These are phyloP conservation scores for Sigmodon hispidus DNA, from an alignment of 2,113 vertebrate species.

Conservation along the genomic window DNA sequence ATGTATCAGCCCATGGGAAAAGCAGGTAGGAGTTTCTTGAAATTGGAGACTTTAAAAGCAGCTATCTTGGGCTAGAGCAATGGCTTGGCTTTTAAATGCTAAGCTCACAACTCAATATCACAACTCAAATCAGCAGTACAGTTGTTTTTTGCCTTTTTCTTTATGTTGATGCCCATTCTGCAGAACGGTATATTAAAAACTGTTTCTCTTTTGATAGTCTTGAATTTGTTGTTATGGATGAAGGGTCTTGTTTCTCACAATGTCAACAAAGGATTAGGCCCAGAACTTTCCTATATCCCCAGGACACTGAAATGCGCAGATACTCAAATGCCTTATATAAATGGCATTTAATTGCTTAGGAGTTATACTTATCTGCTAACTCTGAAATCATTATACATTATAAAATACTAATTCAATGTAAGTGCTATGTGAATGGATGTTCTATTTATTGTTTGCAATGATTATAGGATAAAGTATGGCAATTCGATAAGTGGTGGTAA, in stretches of 20 bases:
- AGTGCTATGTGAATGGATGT: background rate
- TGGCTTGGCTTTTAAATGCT: background rate
- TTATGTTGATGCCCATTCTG: background rate
- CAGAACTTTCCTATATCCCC: background rate
- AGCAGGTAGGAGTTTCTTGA: background rate
- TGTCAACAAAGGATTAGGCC: background rate
- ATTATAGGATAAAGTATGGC: background rate
- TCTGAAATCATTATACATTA: background rate
- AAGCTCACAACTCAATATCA: background rate
- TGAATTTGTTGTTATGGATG: background rate
- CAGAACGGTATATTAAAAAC: background rate
- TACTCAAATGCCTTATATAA: background rate
- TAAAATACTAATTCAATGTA: background rate
- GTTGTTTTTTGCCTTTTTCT: background rate
- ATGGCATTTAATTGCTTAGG: background rate
- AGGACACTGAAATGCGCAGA: background rate
- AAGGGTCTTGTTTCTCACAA: background rate
- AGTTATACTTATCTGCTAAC: background rate
- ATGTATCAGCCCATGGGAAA: background rate
- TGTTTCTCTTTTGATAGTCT: background rate
- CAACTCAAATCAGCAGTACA: background rate
- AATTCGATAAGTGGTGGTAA: background rate
- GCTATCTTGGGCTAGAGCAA: background rate
- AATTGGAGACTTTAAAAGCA: background rate
- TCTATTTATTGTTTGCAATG: background rate